These are phyloP conservation scores for Drosophila mulleri DNA, from an alignment of 2,888 invertebrate species.

Conservation along the genomic window DNA sequence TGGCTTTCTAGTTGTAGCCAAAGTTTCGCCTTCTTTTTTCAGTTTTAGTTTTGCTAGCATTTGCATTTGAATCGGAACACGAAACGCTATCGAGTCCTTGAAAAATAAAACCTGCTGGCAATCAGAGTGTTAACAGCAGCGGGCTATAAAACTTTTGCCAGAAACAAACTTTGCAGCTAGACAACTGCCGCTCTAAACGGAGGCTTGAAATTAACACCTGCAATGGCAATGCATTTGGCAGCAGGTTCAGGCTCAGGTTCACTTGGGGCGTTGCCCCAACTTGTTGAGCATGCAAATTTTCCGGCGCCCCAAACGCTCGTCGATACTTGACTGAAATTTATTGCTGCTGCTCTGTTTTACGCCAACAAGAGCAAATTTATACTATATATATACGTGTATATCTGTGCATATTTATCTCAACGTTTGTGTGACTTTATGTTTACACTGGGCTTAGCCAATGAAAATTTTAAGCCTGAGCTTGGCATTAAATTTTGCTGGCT, in stretches of 20 bases:
- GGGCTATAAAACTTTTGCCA: conserved; percentile 65
- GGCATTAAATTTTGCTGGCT: conserved; percentile 49
- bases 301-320: conserved; percentile 3
- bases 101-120: conserved; percentile 58
- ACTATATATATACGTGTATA: too few species aligned
- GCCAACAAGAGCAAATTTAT: conserved; percentile 7
- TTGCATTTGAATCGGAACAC: conserved; percentile 63
- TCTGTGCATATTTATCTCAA: background rate
- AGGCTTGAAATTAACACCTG: conserved; percentile 67
- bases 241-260: conserved; percentile 8
- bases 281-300: conserved; percentile 56
- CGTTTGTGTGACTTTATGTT: conserved; percentile 11
- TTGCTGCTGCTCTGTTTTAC: conserved; percentile 34
- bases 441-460: conserved; percentile 23
- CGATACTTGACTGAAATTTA: conserved; percentile 53
- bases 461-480: conserved; percentile 47
- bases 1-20: conserved; percentile 50
- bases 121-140: conserved; percentile 76
- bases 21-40: conserved; percentile 13
- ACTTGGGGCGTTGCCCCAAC: conserved; percentile 23
- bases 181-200: conserved; percentile 29
- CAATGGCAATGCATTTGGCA: conserved; percentile 49
- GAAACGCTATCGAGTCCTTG: conserved; percentile 30
- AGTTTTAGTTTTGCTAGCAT: conserved; percentile 32
- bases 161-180: conserved; percentile 55